Evolutionary conservation across 2,113 vertebrate genomes (phyloP).

Genomic region (Cinclus cinclus): DNA sequence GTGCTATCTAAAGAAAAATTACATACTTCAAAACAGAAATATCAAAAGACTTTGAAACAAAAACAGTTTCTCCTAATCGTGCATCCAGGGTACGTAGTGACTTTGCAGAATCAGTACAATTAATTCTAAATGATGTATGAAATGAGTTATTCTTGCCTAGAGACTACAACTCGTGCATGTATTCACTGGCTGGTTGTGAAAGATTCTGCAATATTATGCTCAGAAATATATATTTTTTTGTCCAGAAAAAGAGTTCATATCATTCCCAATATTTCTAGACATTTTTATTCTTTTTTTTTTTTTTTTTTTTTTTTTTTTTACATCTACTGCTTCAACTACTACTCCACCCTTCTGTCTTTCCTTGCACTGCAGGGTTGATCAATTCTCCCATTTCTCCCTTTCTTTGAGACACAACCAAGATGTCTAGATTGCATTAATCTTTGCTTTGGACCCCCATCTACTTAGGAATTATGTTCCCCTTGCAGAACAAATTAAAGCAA

Average conservation of each 20-base stretch:
- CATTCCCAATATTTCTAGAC: background rate
- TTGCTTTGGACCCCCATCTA: background rate
- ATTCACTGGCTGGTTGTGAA: conserved; percentile 8
- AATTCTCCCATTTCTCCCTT: background rate
- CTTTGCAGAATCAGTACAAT: conserved; percentile 7
- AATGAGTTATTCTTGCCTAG: conserved; percentile 14
- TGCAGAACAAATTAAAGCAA: background rate
- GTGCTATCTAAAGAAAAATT: background rate
- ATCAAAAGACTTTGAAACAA: conserved; percentile 31
- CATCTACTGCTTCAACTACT: background rate
- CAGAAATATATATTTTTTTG: background rate
- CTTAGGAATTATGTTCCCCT: background rate
- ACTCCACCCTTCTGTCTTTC: background rate
- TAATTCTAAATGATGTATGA: conserved; percentile 39
- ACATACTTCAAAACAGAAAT: conserved; percentile 19
- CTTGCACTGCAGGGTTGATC: rapidly evolving
- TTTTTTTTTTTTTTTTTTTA: background rate
- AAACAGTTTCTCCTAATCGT: background rate
- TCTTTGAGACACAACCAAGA: background rate
- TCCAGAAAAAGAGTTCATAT: background rate
- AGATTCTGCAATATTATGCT: background rate
- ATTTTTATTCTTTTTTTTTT: background rate
- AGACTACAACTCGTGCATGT: background rate
- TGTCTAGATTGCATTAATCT: background rate
- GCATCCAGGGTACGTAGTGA: background rate